These are phyloP conservation scores for Pristionchus exspectatus DNA, from an alignment of 2,888 invertebrate species.

Conservation along the genomic window DNA sequence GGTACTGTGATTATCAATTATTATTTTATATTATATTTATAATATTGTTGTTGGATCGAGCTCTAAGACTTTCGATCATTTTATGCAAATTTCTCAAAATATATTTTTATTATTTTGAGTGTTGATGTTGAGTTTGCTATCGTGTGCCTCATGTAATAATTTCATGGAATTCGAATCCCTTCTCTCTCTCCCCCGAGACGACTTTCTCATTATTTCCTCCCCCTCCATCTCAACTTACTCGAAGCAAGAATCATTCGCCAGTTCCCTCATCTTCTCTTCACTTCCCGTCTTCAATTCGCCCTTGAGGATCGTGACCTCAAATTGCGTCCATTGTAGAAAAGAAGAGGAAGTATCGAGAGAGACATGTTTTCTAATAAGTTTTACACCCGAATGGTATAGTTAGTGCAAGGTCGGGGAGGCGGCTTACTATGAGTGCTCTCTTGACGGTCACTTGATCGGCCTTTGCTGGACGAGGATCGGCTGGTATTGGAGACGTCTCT, in stretches of 20 bases:
- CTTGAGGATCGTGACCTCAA: constrained; percentile 39
- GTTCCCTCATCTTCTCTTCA: background rate
- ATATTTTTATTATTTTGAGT: background rate
- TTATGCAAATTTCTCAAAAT: background rate
- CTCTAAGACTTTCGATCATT: background rate
- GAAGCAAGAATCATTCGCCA: background rate
- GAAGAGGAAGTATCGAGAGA: constrained; percentile 30
- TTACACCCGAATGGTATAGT: constrained; percentile 2
- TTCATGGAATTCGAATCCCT: background rate
- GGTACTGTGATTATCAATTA: background rate
- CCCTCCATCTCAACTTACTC: background rate
- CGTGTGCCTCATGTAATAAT: too few species aligned
- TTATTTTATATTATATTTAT: background rate
- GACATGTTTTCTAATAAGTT: background rate
- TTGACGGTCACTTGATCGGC: constrained; percentile 37
- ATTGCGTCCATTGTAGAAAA: constrained; percentile 34
- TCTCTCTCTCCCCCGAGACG: background rate
- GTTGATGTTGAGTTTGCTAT: too few species aligned
- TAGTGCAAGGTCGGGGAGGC: background rate
- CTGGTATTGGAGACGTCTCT: background rate
- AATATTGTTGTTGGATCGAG: background rate
- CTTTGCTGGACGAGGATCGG: background rate
- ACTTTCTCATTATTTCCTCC: background rate
- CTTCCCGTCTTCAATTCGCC: constrained; percentile 31
- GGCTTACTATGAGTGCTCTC: constrained; percentile 18